Percentiles rank a stretch among this genome's conserved stretches.
phyloP scores from a whole-genome alignment of 2,888 invertebrate genomes.

The Poecilus cupreus region DNA sequence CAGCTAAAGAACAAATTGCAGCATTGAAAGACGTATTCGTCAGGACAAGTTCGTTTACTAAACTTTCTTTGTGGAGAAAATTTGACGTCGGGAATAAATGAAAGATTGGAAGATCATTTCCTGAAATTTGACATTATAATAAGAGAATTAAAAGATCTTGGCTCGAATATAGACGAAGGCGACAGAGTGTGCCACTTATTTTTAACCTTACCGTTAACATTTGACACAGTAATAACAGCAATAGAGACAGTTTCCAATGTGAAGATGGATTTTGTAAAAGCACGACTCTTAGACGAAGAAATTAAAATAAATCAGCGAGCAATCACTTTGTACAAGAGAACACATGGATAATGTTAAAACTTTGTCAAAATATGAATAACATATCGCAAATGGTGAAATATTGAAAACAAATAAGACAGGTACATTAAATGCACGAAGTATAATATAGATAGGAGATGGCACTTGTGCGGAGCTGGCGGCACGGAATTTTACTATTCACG shows the following conservation, averaged over 20 bases:
- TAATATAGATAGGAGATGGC: no score
- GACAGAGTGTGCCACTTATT: constrained; percentile 64
- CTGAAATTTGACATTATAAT: constrained; percentile 63
- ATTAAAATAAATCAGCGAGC: constrained; percentile 57
- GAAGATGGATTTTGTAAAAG: constrained; percentile 64
- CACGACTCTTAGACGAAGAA: constrained; percentile 62
- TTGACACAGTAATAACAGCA: constrained; percentile 63
- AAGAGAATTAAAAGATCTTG: constrained; percentile 62
- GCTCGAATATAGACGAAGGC: constrained; percentile 63
- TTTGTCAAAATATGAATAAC: no score
- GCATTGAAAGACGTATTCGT: constrained; percentile 59
- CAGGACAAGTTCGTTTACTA: constrained; percentile 60
- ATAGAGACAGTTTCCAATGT: constrained; percentile 62
- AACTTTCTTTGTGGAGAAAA: constrained; percentile 58
- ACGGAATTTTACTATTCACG: no score
- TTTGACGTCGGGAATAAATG: constrained; percentile 60
- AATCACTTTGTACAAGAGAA: no score
- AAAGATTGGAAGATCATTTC: constrained; percentile 64
- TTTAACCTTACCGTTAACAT: constrained; percentile 61
- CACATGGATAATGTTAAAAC: no score
- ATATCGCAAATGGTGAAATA: no score
- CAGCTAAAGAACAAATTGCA: constrained; percentile 55
- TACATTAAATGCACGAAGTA: no score
- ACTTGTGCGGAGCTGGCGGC: no score
- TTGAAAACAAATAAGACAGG: no score